phyloP scores from a whole-genome alignment of 2,113 vertebrate species.

The Variabilichromis moorii region DNA sequence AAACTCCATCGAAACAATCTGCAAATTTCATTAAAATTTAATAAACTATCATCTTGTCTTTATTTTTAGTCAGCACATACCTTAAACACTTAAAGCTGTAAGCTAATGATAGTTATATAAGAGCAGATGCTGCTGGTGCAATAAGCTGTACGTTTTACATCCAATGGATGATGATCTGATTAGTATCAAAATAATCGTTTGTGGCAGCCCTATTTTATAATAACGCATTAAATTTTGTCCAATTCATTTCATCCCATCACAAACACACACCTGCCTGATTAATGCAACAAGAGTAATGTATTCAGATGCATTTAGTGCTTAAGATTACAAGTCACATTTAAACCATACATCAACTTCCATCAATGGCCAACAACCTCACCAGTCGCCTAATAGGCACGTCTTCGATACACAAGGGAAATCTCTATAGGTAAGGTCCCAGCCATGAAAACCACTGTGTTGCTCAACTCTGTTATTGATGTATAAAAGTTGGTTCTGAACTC shows the following conservation, averaged over 20 bases:
- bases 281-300: neutral
- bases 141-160: rapidly evolving
- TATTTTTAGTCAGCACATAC: no score
- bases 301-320: rapidly evolving
- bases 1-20: rapidly evolving
- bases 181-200: no score
- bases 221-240: rapidly evolving
- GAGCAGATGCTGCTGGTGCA: no score
- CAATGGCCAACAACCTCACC: rapidly evolving
- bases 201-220: neutral
- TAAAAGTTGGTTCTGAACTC: neutral
- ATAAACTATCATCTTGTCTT: rapidly evolving
- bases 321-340: neutral
- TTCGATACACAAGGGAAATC: rapidly evolving
- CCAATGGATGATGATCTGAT: no score
- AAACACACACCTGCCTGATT: neutral
- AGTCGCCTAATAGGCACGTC: neutral
- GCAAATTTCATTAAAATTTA: no score
- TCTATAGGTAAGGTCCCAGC: neutral
- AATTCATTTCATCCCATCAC: rapidly evolving
- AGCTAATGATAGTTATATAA: no score
- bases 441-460: neutral
- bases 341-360: neutral
- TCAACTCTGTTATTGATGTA: neutral
- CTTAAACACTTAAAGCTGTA: no score